These are phyloP conservation scores for Myiagra hebetior DNA, from an alignment of 2,113 vertebrate species.

Conservation along the genomic window DNA sequence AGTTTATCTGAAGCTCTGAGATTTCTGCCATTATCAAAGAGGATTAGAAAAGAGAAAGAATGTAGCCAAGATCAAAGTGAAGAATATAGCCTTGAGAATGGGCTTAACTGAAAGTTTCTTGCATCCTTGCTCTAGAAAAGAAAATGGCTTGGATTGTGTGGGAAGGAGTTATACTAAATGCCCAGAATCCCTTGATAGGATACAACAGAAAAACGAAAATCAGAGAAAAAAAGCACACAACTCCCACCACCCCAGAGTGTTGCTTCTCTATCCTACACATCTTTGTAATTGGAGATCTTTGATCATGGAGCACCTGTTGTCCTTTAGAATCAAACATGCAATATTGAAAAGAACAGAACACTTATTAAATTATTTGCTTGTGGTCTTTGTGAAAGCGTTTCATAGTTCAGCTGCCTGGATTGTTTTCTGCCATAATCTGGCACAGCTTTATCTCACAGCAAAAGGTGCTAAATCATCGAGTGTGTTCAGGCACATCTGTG, in stretches of 20 bases:
- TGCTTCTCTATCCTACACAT: background rate
- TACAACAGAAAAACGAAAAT: background rate
- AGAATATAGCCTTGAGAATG: background rate
- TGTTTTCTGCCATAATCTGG: background rate
- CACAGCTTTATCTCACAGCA: slow-evolving; percentile 14
- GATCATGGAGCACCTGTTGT: slow-evolving; percentile 1
- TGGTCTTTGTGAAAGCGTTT: background rate
- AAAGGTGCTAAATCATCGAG: slow-evolving; percentile 38
- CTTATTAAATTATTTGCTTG: slow-evolving; percentile 6
- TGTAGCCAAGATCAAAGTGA: background rate
- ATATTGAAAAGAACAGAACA: background rate
- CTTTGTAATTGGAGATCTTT: slow-evolving; percentile 13
- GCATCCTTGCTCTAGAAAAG: background rate
- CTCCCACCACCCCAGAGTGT: background rate
- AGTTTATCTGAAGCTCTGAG: background rate
- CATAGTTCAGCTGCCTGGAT: background rate
- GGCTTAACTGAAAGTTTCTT: background rate
- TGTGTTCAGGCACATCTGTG: background rate
- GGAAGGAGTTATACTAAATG: background rate
- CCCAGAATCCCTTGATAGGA: background rate
- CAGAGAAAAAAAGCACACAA: background rate
- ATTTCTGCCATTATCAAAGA: background rate
- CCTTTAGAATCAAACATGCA: background rate
- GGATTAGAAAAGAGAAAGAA: background rate
- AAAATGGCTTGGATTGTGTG: background rate